A percentile compares a stretch with the other conserved stretches of the same genome.
Evolutionary conservation across 2,888 invertebrate species (phyloP).

Genomic region (Cephus spinipes): DNA sequence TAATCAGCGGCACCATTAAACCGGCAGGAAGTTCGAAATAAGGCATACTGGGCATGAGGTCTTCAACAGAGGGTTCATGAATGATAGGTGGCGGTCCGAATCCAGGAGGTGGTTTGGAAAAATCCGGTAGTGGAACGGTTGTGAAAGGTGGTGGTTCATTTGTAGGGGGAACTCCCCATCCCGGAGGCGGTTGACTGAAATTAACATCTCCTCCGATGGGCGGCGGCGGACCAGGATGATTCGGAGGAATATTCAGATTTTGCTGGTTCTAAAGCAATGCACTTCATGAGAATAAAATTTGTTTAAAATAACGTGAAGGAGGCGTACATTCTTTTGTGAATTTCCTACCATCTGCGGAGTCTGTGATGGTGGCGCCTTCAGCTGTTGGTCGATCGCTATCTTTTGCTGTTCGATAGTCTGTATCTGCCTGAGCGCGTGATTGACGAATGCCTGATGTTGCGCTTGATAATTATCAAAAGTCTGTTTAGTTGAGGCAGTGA

Average conservation of each 20-base stretch:
- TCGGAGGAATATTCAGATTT: constrained; percentile 55
- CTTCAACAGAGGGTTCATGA: constrained; percentile 72
- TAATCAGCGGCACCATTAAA: constrained; percentile 96
- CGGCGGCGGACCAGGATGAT: constrained; percentile 57
- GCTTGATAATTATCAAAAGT: constrained; percentile 90
- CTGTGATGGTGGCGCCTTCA: constrained; percentile 66
- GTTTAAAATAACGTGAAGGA: too few species aligned
- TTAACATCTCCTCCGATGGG: constrained; percentile 70
- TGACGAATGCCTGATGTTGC: constrained; percentile 95
- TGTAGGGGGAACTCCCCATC: constrained; percentile 67
- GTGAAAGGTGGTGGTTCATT: constrained; percentile 56
- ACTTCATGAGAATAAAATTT: constrained; percentile 1
- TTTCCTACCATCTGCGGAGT: constrained; percentile 52
- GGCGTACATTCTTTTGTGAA: neutral
- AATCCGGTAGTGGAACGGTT: constrained; percentile 75
- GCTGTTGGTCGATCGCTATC: constrained; percentile 73
- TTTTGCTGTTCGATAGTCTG: constrained; percentile 86
- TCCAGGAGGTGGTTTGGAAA: constrained; percentile 89
- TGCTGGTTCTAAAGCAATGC: constrained; percentile 50
- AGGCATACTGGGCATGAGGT: constrained; percentile 89
- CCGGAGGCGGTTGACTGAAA: constrained; percentile 72
- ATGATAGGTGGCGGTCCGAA: constrained; percentile 69
- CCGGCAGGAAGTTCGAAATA: constrained; percentile 98
- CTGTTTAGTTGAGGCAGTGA: constrained; percentile 83
- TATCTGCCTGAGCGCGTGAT: constrained; percentile 91